phyloP scores from a whole-genome alignment of 2,113 vertebrate genomes.

The Bujurquina vittata region DNA sequence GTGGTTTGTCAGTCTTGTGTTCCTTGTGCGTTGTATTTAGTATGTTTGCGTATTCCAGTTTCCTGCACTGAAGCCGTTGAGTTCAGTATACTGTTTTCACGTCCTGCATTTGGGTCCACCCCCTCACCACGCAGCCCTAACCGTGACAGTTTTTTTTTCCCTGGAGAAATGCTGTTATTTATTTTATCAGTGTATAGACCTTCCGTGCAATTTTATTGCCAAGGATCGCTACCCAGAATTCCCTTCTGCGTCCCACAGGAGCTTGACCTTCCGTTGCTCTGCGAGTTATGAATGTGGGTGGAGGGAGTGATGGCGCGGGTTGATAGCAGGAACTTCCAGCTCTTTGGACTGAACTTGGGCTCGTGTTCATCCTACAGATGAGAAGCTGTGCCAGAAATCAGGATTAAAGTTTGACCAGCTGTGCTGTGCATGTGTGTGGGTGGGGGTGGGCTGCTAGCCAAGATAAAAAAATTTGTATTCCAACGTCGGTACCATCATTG shows the following conservation, averaged over 20 bases:
- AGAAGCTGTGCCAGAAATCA: neutral
- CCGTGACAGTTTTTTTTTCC: neutral
- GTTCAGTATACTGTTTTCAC: too few species aligned
- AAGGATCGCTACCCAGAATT: neutral
- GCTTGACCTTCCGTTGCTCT: neutral
- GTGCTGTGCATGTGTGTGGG: neutral
- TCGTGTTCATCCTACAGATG: neutral
- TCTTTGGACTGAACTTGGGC: neutral
- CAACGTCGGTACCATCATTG: neutral
- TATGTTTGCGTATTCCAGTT: too few species aligned
- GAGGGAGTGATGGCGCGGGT: neutral
- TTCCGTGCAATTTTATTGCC: neutral
- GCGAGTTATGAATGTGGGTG: neutral
- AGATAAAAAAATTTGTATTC: neutral
- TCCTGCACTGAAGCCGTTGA: too few species aligned
- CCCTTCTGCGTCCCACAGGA: neutral
- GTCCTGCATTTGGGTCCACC: too few species aligned
- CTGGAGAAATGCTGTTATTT: neutral
- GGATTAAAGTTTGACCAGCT: neutral
- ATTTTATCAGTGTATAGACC: neutral
- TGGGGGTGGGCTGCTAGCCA: neutral
- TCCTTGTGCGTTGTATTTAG: too few species aligned
- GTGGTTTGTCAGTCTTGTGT: too few species aligned
- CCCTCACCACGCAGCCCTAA: too few species aligned
- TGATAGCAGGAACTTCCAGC: neutral